phyloP scores from a whole-genome alignment of 2,888 invertebrate genomes.

The Lacanobia oleracea region DNA sequence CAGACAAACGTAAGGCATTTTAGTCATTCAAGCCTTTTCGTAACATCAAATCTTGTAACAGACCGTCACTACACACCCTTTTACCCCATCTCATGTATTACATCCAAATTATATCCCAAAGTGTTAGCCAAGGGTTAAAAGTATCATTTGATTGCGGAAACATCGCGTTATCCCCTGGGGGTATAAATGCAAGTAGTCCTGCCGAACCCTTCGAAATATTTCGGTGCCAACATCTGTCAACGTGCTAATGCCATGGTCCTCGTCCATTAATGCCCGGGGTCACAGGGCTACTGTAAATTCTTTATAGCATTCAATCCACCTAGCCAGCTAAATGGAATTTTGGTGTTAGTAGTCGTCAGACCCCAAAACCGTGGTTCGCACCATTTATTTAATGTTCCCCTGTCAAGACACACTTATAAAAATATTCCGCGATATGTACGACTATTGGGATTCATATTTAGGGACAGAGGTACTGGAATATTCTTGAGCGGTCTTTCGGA shows the following conservation, averaged over 20 bases:
- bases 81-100: slow-evolving; percentile 22
- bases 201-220: slow-evolving; percentile 59
- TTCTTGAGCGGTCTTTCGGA: too few relatives aligned
- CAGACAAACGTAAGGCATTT: neutral
- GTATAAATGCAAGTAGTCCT: slow-evolving; percentile 49
- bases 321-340: slow-evolving; percentile 79
- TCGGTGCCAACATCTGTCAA: slow-evolving; percentile 69
- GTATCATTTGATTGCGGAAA: slow-evolving; percentile 48
- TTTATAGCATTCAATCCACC: slow-evolving; percentile 72
- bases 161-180: slow-evolving; percentile 31
- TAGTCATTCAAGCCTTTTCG: neutral
- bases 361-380: slow-evolving; percentile 59
- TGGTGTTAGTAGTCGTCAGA: slow-evolving; percentile 73
- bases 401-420: slow-evolving; percentile 49
- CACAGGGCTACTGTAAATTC: slow-evolving; percentile 75
- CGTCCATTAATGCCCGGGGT: slow-evolving; percentile 70
- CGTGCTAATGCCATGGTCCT: slow-evolving; percentile 67
- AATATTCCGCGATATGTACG: slow-evolving; percentile 18
- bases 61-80: neutral
- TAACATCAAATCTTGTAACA: neutral
- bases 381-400: slow-evolving; percentile 58
- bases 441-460: slow-evolving; percentile 20
- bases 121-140: slow-evolving; percentile 37
- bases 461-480: neutral
- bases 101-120: slow-evolving; percentile 34